Conservation (phyloP, 2,113 vertebrate genomes). For the Eulemur macaco region DNA sequence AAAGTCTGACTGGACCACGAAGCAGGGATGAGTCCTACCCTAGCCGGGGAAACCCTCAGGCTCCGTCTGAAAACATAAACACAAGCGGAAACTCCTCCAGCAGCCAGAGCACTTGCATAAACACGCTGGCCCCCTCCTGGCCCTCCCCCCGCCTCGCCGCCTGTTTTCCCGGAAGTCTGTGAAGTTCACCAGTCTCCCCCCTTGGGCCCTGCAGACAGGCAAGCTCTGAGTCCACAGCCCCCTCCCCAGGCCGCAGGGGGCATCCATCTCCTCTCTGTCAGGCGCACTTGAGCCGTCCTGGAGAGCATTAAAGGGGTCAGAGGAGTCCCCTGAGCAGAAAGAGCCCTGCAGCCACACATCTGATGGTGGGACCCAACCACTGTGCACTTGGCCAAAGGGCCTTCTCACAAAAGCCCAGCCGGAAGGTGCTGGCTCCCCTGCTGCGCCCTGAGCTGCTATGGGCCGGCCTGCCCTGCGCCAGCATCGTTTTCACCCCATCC, state of each 20-base stretch:
- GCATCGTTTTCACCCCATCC: neutral
- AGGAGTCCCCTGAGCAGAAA: neutral
- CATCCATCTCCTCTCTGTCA: neutral
- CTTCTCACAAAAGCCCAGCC: too few species aligned
- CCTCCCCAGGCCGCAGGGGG: neutral
- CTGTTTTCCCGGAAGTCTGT: neutral
- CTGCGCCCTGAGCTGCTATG: too few species aligned
- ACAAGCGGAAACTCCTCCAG: neutral
- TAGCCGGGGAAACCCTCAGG: accelerated
- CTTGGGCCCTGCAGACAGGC: neutral
- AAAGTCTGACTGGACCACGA: neutral
- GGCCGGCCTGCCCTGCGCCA: neutral
- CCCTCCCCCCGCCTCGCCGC: accelerated
- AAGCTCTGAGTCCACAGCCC: neutral
- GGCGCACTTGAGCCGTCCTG: neutral
- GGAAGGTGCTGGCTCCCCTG: accelerated
- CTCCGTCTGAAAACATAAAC: neutral
- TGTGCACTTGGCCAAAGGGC: neutral
- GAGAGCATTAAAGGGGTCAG: neutral
- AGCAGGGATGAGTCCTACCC: neutral
- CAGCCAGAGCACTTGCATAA: neutral
- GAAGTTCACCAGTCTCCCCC: neutral
- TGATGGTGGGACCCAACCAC: too few species aligned
- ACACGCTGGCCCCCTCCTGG: neutral
- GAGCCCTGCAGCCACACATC: accelerated